Conservation (phyloP, 2,888 invertebrate genomes). For the Caenorhabditis japonica region DNA sequence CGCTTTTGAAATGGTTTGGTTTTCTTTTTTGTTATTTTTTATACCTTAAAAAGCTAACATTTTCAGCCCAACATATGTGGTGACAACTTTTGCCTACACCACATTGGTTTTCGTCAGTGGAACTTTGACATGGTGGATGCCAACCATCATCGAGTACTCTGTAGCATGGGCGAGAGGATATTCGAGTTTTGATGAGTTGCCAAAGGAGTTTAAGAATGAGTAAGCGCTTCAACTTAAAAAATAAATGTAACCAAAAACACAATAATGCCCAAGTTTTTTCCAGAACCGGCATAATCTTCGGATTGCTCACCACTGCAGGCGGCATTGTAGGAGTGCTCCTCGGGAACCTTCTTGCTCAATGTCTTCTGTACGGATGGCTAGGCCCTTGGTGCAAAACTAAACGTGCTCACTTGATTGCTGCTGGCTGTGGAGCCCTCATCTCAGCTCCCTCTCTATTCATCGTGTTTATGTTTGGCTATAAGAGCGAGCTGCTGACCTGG, state of each 20-base stretch:
- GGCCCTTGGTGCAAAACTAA: constrained; percentile 48
- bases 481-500: constrained; percentile 79
- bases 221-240: not conserved
- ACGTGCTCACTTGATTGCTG: constrained; percentile 78
- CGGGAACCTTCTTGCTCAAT: constrained; percentile 85
- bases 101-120: constrained; percentile 98
- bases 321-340: constrained; percentile 92
- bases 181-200: constrained; percentile 25
- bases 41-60: not conserved
- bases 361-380: constrained; percentile 42
- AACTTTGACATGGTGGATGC: constrained; percentile 82
- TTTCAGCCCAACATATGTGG: constrained; percentile 87
- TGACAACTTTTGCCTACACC: constrained; percentile 93
- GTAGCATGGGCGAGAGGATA: constrained; percentile 54
- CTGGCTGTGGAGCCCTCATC: constrained; percentile 86
- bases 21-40: not conserved
- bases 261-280: too few relatives aligned
- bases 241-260: too few relatives aligned
- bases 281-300: constrained; percentile 86
- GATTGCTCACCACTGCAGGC: constrained; percentile 91
- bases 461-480: constrained; percentile 45
- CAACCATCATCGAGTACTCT: constrained; percentile 67
- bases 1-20: constrained; percentile 50
- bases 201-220: constrained; percentile 23
- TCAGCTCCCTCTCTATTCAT: constrained; percentile 83